A percentile compares a stretch with the other conserved stretches of the same genome.
These are phyloP conservation scores for Corvus moneduloides DNA, from an alignment of 2,113 vertebrate genomes.

Conservation along the genomic window DNA sequence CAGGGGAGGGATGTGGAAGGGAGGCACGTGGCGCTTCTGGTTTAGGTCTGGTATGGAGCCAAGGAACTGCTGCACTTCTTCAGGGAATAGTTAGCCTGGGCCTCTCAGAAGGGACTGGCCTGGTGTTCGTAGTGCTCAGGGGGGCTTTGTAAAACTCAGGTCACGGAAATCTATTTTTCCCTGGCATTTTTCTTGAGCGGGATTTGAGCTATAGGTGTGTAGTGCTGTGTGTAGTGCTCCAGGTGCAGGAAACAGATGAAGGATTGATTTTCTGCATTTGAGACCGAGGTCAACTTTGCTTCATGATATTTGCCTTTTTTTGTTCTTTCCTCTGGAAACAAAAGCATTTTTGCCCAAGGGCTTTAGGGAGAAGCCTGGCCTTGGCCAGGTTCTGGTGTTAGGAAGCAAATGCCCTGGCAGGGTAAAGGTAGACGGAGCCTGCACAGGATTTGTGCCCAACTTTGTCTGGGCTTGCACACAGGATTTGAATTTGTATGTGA, in stretches of 20 bases:
- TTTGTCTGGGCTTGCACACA: neutral
- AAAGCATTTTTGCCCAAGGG: neutral
- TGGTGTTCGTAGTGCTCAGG: neutral
- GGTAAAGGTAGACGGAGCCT: neutral
- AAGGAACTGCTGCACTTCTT: neutral
- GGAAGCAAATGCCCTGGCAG: neutral
- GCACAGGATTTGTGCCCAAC: neutral
- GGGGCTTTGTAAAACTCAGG: neutral
- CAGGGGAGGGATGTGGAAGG: neutral
- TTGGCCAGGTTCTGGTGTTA: neutral
- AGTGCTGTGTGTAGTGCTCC: neutral
- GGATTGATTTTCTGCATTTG: neutral
- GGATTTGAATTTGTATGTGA: neutral
- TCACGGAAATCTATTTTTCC: neutral
- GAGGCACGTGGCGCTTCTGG: fast-evolving
- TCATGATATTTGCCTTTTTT: neutral
- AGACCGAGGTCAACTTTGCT: neutral
- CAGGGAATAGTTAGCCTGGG: neutral
- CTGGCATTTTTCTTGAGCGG: neutral
- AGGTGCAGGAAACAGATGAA: neutral
- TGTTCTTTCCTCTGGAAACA: neutral
- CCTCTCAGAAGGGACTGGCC: neutral
- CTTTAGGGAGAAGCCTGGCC: neutral
- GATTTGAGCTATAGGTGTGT: fast-evolving
- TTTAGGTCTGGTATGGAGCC: neutral